Evolutionary conservation across 23 tunicate species (phyloP).

Genomic region (Trididemnum miniatum): DNA sequence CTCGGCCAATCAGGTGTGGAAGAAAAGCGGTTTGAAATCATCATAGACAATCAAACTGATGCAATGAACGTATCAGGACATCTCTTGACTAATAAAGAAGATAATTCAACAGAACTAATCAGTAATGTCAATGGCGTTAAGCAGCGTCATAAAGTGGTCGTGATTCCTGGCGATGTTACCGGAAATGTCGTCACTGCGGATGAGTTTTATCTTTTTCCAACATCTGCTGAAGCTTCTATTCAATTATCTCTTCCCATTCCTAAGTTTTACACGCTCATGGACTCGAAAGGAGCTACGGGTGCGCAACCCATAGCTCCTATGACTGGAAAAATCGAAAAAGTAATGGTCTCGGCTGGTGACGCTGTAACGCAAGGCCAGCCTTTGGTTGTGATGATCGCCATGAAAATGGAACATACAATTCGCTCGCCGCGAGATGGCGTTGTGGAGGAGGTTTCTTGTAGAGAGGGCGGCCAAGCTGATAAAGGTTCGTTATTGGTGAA

Average conservation of each 20-base stretch:
- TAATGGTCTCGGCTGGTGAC: constrained; percentile 82
- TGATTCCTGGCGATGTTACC: neutral
- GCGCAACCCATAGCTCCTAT: constrained; percentile 88
- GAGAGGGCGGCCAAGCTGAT: constrained; percentile 81
- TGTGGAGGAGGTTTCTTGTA: constrained; percentile 68
- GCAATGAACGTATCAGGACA: constrained; percentile 27
- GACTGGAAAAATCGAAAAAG: constrained; percentile 85
- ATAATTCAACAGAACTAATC: neutral
- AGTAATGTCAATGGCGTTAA: constrained; percentile 45
- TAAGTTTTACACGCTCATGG: constrained; percentile 24
- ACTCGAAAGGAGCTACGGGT: constrained; percentile 30
- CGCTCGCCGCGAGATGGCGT: constrained; percentile 95
- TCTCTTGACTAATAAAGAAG: neutral
- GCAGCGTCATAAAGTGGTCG: constrained; percentile 39
- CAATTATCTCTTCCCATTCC: constrained; percentile 40
- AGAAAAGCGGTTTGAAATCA: neutral
- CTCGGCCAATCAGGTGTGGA: neutral
- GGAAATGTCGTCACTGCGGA: constrained; percentile 13
- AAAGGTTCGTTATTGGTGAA: constrained; percentile 65
- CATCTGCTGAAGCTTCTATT: constrained; percentile 12
- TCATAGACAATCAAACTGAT: neutral
- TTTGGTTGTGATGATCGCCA: constrained; percentile 90
- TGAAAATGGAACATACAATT: constrained; percentile 99
- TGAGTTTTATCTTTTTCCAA: constrained; percentile 30
- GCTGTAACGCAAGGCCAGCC: constrained; percentile 84